Conservation (phyloP, 1,140 invertebrate species). For the Drosophila nebulosa region DNA sequence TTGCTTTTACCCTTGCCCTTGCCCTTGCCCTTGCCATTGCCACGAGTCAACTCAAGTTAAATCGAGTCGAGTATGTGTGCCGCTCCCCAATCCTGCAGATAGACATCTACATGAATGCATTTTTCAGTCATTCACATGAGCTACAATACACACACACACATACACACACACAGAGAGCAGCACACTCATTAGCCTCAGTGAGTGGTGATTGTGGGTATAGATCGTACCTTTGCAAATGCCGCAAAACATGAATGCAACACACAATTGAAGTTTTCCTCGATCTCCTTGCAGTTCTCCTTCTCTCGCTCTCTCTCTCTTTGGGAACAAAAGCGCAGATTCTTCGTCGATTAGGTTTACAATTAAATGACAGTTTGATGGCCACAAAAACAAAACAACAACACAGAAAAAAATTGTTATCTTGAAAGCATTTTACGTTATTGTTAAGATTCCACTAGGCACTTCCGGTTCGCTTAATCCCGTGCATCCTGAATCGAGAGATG, state of each 20-base stretch:
- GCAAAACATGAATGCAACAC: background rate
- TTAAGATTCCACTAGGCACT: background rate
- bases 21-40: background rate
- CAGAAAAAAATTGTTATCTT: conserved; percentile 30
- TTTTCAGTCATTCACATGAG: conserved; percentile 49
- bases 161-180: background rate
- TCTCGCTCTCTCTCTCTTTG: background rate
- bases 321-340: conserved; percentile 61
- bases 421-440: conserved; percentile 16
- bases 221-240: conserved; percentile 7
- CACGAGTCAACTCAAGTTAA: too few species aligned
- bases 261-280: background rate
- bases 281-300: background rate
- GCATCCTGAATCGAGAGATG: background rate
- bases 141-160: conserved; percentile 21
- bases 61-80: background rate
- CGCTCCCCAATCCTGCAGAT: conserved; percentile 18
- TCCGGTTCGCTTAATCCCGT: background rate
- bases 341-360: conserved; percentile 36
- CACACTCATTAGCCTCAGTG: background rate
- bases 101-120: conserved; percentile 34
- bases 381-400: background rate
- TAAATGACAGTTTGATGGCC: conserved; percentile 60
- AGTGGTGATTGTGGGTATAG: too few species aligned
- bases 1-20: background rate